Evolutionary conservation across 2,888 invertebrate genomes (phyloP), one percentile per base, ranked within the genome.

Genomic region (Mactromeris polynyma): DNA sequence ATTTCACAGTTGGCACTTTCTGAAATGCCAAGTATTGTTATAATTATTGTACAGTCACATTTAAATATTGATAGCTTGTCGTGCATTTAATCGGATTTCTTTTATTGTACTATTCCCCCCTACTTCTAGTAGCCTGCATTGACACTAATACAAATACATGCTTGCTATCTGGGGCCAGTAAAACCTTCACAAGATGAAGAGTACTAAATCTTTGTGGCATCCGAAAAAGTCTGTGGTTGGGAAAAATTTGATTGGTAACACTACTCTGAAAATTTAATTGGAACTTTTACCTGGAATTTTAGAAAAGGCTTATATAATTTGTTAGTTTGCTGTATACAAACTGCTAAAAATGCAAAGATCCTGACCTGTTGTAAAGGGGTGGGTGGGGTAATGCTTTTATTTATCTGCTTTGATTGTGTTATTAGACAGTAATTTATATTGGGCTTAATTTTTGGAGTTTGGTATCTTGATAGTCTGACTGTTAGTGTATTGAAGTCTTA

Each of bases 1-100:
- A 51, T 58, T 86, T 85, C 82, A 81, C 77, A 46, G 36, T 81
- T 42, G 83, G 83, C 81, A 83, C 54, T 46, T 31, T 33, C 73
- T 73, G 11, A 38, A 40, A 7, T 36, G 81, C 64, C 69, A 82
- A 21, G 14, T 26, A 7, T 26, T 40, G 40, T 26, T 81, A 81
- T 33, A 84, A 42, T 73, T 26, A 83, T 36, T 69, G 64, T 64
- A 83, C 83, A 83, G 42, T 40, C 69, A 83, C 69, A 3, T 69
- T 69, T 19, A 54, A 14, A 84, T 46, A 84, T 33, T 78, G 77
- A 77, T 51, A 51, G 84, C 84, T 78, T 84, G 84, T 36, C 51
- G 84, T 78, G 78, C 73, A 83, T 84, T 83, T 84, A 84, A 84
- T 78, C 69, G 21, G 73, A 84, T 77, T 78, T 84, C 77, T 77